Evolutionary conservation across 1,140 invertebrate genomes (phyloP), one percentile per base, ranked within the genome.

Genomic region (Paraescarpia echinospica): DNA sequence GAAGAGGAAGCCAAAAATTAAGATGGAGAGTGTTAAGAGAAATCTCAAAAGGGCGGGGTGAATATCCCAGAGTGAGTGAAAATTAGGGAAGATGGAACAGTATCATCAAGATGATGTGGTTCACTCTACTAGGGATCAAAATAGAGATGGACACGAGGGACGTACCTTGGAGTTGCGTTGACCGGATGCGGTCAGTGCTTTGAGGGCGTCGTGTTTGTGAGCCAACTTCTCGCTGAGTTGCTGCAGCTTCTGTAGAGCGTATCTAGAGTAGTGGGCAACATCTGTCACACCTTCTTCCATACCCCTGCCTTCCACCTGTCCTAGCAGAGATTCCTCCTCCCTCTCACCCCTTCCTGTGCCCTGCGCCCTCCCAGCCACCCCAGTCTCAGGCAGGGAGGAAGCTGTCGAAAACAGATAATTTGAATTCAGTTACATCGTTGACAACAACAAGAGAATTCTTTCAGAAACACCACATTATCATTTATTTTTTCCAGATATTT

Each of bases 201-300:
- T 97, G n/a, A 98, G 95, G 12, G 98, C 98, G 96, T 97, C 95
- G 89, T 89, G 92, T 93, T 96, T 96, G 93, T 95, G 95, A 35
- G 93, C 93, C 1, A 96, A 94, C 93, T 95, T 96, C 27, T 95
- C 94, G 91, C 95, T 97, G 90, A 99, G 95, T 94, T 98, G 97
- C 94, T 98, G 97, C 4, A 99, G 95, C 95, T 98, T 98, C 93
- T 97, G 97, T 90, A 98, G 96, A 0, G 98, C 98, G 95, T 98
- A 98, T 94, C 97, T 98, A 0, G 98, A 98, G 96, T 98, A 98
- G 93, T 98, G 98, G 0, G 97, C 97, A 92, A 96, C 94, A 91
- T 95, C 94, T 8, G 94, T 94, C 34, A 93, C 93, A 1, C 92
- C 93, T 77, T 93, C 93, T 14, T 94, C 88, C 14, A 41, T 89